These are phyloP conservation scores for Cassiopea andromeda DNA, from an alignment of 30 jellyfish, hydroid and myxozoan species.

Conservation along the genomic window DNA sequence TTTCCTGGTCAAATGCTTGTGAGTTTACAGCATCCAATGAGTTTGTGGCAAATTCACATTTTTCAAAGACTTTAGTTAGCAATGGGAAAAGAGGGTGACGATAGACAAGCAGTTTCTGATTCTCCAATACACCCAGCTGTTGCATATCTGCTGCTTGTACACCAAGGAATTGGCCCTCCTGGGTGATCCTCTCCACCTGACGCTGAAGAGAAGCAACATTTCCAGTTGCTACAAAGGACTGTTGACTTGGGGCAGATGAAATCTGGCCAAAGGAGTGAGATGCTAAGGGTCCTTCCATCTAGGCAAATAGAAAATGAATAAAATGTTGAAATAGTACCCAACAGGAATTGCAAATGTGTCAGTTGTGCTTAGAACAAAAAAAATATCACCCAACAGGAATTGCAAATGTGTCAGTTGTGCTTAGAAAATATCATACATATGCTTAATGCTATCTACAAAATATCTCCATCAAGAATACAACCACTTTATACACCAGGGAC, in stretches of 20 bases:
- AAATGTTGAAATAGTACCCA: too few relatives aligned
- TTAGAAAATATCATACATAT: too few relatives aligned
- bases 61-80: slow-evolving; percentile 81
- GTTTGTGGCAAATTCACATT: slow-evolving; percentile 91
- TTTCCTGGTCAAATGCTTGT: slow-evolving; percentile 84
- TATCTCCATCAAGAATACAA: too few relatives aligned
- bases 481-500: too few relatives aligned
- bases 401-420: too few relatives aligned
- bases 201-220: slow-evolving; percentile 73
- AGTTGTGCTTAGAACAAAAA: too few relatives aligned
- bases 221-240: slow-evolving; percentile 47
- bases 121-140: slow-evolving; percentile 63
- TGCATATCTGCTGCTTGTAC: slow-evolving; percentile 74
- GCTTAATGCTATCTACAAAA: too few relatives aligned
- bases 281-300: slow-evolving; percentile 74
- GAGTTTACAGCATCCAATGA: slow-evolving; percentile 90
- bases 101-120: slow-evolving; percentile 86
- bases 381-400: too few relatives aligned
- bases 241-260: slow-evolving; percentile 54
- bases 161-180: slow-evolving; percentile 63
- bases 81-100: slow-evolving; percentile 93
- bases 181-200: slow-evolving; percentile 64
- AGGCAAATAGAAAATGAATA: neutral
- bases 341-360: too few relatives aligned
- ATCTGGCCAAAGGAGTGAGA: slow-evolving; percentile 61